phyloP scores from a whole-genome alignment of 2,113 vertebrate genomes.

The Dinomys branickii region DNA sequence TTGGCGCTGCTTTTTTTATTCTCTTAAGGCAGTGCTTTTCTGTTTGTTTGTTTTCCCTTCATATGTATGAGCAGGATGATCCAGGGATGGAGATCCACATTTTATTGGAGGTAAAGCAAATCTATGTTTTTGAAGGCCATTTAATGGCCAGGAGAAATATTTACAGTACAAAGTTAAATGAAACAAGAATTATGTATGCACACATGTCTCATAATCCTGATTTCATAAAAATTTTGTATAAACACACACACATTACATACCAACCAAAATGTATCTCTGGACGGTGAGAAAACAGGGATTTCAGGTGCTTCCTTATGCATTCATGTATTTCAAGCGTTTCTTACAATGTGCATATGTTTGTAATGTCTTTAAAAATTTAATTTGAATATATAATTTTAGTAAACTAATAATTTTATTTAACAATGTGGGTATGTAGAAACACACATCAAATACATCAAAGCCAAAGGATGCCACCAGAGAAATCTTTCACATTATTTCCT shows the following conservation, averaged over 20 bases:
- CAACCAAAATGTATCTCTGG: neutral
- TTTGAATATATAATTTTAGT: constrained; percentile 22
- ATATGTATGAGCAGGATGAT: neutral
- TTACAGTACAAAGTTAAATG: neutral
- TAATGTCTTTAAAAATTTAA: neutral
- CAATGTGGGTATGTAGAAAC: neutral
- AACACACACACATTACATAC: neutral
- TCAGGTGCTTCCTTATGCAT: neutral
- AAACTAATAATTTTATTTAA: constrained; percentile 42
- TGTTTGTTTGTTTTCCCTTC: neutral
- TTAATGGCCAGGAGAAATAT: neutral
- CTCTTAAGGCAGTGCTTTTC: neutral
- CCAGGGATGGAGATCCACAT: neutral
- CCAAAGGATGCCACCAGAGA: neutral
- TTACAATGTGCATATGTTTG: neutral
- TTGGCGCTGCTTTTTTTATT: neutral
- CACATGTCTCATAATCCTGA: neutral
- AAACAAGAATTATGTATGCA: neutral
- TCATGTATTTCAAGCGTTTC: neutral
- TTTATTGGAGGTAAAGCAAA: neutral
- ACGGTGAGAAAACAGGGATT: neutral
- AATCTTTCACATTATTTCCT: neutral
- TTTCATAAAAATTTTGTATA: neutral
- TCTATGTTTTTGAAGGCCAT: neutral
- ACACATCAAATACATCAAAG: neutral